These are phyloP conservation scores for Omphaloscelis lunosa DNA, from an alignment of 2,888 invertebrate genomes.

Conservation along the genomic window DNA sequence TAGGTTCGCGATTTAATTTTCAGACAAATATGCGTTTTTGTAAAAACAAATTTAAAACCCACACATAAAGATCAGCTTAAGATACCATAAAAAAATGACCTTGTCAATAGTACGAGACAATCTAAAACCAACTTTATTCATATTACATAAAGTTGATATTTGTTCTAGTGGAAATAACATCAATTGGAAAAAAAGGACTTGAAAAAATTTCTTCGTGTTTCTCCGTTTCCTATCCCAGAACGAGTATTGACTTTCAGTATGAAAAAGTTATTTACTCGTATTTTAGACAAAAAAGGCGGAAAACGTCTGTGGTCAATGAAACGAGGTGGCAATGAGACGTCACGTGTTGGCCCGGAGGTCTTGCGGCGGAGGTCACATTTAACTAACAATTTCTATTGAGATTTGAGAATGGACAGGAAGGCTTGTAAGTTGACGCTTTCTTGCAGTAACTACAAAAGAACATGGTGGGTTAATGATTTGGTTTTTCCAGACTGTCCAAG, in stretches of 20 bases:
- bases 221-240: not conserved
- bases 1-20: not conserved
- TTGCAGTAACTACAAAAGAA: too few relatives aligned
- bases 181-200: not conserved
- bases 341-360: constrained; percentile 47
- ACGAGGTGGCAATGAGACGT: constrained; percentile 36
- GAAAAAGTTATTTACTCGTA: constrained; percentile 25
- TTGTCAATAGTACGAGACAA: too few relatives aligned
- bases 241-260: not conserved
- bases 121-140: not conserved
- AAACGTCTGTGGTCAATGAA: constrained; percentile 48
- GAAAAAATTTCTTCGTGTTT: not conserved
- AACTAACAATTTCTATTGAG: constrained; percentile 1
- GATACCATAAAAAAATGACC: not conserved
- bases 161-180: not conserved
- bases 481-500: too few relatives aligned
- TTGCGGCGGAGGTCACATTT: constrained; percentile 32
- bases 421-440: too few relatives aligned
- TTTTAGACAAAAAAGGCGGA: constrained; percentile 48
- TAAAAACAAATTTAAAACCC: not conserved
- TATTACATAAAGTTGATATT: not conserved
- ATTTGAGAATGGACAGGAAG: too few relatives aligned
- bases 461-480: too few relatives aligned
- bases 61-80: not conserved
- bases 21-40: not conserved